Evolutionary conservation across 1,140 invertebrate species (phyloP), one percentile per base, ranked within the genome.

Genomic region (Acyrthosiphon pisum): DNA sequence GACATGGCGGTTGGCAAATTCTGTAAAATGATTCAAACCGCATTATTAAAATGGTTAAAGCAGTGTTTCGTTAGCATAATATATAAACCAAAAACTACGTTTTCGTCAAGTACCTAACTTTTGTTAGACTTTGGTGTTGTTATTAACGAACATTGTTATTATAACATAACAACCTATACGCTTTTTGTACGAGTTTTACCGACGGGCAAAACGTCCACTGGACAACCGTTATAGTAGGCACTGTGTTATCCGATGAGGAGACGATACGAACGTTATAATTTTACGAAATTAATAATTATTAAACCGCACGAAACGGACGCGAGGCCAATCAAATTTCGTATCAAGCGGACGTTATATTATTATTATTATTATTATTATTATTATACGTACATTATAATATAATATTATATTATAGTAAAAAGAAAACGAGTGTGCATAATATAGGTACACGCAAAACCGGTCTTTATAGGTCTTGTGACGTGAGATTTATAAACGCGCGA

Each of bases 321-420:
- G 35, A 88, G 86, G 46, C 86, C 86, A 88, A 88, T 48, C 86
- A 88, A 88, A 50, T 50, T 88, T 88, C 20, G 8, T 46, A 88
- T 48, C 86, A 3, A 14, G 41, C 23, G 41, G 56, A 60, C 23
- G 56, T 60, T 60, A 26, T 60, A 60, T 30, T 60, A 60, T 30
- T 68, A 30, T 30, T 35, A 35, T 76, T 83, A 46, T 86, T 48
- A 48, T 48, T 48, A 30, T n/a, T n/a, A 1, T 41, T 41, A 20
- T 14, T 48, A 88, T 48, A 88, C 22, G 7, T 88, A n/a, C 48
- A 48, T 44, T 83, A 83, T 41, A 41, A 83, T 30, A 68, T n/a
- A 4, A 60, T 30, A 30, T 23, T 20, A 35, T 81, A 83, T 37
- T 81, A 83, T 37, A 83, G 23, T 3, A n/a, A 35, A 50, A n/a